A percentile compares a stretch with the other conserved stretches of the same genome.
Conservation (phyloP, 2,888 invertebrate species). For the Zele albiditarsus region DNA sequence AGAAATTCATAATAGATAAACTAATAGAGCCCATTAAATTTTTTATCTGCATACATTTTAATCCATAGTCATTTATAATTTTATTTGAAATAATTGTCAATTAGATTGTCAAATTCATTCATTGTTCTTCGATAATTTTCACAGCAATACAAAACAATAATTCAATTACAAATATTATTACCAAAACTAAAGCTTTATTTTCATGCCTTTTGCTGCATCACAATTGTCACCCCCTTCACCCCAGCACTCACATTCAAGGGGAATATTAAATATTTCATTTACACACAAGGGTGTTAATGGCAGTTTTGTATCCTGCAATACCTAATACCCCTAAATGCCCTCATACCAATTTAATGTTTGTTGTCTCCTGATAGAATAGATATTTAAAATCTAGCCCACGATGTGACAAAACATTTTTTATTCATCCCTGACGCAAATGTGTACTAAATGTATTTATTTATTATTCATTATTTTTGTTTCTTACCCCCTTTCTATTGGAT, state of each 20-base stretch:
- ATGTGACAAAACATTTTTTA: slow-evolving; percentile 64
- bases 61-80: neutral
- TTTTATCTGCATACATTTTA: neutral
- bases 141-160: slow-evolving; percentile 6
- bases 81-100: neutral
- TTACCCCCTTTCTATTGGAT: neutral
- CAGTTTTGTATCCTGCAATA: slow-evolving; percentile 34
- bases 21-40: neutral
- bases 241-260: slow-evolving; percentile 30
- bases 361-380: slow-evolving; percentile 70
- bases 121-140: neutral
- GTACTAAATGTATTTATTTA: neutral
- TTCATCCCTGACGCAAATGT: neutral
- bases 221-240: slow-evolving; percentile 2
- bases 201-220: slow-evolving; percentile 26
- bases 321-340: slow-evolving; percentile 56
- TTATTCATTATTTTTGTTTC: neutral
- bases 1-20: neutral
- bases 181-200: slow-evolving; percentile 3
- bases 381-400: slow-evolving; percentile 62
- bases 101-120: neutral
- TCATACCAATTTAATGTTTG: slow-evolving; percentile 67
- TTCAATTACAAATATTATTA: neutral
- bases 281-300: slow-evolving; percentile 28
- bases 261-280: slow-evolving; percentile 21